Conservation (phyloP, 2,113 vertebrate genomes). For the Anhinga anhinga region DNA sequence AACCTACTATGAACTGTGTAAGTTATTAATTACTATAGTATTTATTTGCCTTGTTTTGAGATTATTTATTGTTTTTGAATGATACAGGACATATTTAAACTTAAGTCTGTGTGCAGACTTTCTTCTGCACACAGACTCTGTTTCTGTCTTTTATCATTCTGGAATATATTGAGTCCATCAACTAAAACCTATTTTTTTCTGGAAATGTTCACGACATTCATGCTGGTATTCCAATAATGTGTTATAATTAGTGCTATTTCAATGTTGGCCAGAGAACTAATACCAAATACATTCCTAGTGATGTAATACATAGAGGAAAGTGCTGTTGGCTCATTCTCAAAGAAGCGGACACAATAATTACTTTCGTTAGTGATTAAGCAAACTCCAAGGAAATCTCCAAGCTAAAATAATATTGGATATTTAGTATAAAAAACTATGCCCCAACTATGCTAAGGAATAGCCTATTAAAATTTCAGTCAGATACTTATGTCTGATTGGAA, state of each 20-base stretch:
- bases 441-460: neutral
- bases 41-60: neutral
- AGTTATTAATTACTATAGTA: neutral
- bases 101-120: neutral
- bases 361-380: constrained; percentile 36
- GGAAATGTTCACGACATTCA: constrained; percentile 18
- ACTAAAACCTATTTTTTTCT: constrained; percentile 2
- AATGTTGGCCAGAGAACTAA: constrained; percentile 26
- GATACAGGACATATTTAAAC: neutral
- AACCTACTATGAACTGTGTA: neutral
- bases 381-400: constrained; percentile 31
- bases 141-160: neutral
- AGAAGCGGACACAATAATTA: constrained; percentile 31
- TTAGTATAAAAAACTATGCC: neutral
- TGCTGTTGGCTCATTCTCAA: constrained; percentile 53
- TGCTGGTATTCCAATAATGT: constrained; percentile 27
- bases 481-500: neutral
- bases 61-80: neutral
- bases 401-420: constrained; percentile 45
- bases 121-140: neutral
- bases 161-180: neutral
- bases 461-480: neutral
- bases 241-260: constrained; percentile 52
- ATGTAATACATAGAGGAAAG: constrained; percentile 53
- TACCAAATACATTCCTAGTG: constrained; percentile 56